Conservation (phyloP, 2,888 invertebrate genomes). For the Apamea crenata region DNA sequence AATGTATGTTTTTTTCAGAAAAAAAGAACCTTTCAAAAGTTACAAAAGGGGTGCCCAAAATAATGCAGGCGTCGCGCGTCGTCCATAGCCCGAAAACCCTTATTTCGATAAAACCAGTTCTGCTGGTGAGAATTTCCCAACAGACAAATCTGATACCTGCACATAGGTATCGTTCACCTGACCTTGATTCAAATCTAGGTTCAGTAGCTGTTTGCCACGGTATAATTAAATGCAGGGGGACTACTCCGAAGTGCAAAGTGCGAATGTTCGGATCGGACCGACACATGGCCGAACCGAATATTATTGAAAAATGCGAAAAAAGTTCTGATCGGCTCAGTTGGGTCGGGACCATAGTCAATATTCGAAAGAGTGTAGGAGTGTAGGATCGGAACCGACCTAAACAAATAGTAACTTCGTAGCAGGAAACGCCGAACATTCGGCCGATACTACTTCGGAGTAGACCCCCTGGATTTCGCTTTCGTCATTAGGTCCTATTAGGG, state of each 20-base stretch:
- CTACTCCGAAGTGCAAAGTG: too few relatives aligned
- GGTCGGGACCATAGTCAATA: too few relatives aligned
- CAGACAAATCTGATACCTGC: not conserved
- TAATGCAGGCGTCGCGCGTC: not conserved
- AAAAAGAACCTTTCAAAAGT: not conserved
- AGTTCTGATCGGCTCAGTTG: too few relatives aligned
- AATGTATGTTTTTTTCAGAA: not conserved
- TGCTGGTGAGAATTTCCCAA: not conserved
- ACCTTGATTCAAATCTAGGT: slow-evolving; percentile 17
- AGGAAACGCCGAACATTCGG: too few relatives aligned
- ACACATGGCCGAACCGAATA: too few relatives aligned
- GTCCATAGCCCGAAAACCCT: not conserved
- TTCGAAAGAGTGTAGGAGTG: too few relatives aligned
- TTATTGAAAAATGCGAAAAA: too few relatives aligned
- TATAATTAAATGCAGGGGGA: not conserved
- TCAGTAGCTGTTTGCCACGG: too few relatives aligned
- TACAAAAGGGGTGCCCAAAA: not conserved
- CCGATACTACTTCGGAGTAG: too few relatives aligned
- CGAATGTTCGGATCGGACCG: too few relatives aligned
- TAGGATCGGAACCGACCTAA: too few relatives aligned
- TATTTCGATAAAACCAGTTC: not conserved
- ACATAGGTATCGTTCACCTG: not conserved
- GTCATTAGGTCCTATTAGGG: not conserved
- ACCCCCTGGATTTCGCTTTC: not conserved
- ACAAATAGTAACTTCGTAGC: too few relatives aligned